Evolutionary conservation across 2,888 invertebrate species (phyloP), one percentile per base, ranked within the genome.

Genomic region (Trimorus sp.): DNA sequence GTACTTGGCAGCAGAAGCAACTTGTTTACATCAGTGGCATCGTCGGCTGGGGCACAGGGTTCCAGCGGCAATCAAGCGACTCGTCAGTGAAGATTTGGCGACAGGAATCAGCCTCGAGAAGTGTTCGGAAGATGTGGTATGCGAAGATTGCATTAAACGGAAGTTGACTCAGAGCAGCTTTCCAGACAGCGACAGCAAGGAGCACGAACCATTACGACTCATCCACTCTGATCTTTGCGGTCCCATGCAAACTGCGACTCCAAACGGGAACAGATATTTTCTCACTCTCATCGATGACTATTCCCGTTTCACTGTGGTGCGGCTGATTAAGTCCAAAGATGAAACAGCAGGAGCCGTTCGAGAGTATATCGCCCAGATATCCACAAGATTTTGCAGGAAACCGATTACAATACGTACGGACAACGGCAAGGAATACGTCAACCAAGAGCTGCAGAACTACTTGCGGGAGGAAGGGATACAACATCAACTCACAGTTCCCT

Each of bases 181-280:
- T 65, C 79, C 15, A 26, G 26, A 26, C 26, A 26, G 26, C 26
- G 26, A 26, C 26, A 26, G 26, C 26, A 26, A 4, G 26, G 26
- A 26, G 26, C 26, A 26, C 26, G 26, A 26, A 26, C 54, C 38
- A 70, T 53, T 84, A 53, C 81, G 84, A 48, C 48, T 85, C 1
- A 65, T 88, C 0, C 86, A 87, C 53, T 82, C 84, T 0, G 86
- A 88, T 71, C 42, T 88, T 7, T 87, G 86, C 14, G 85, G 87
- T 11, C 84, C 84, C 0, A 86, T 87, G 85, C 84, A 85, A 16
- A 84, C 71, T n/a, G 5, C 14, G 4, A 84, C 85, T 7, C 83
- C 81, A n/a, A 65, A 74, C 0, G 79, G 73, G 14, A 85, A 84
- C 54, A 75, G 82, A 58, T 86, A 86, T 60, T 68, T 83, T 37